Percentiles rank a stretch among this genome's conserved stretches.
phyloP scores from a whole-genome alignment of 2,888 invertebrate species.

The Chymomyza caudatula region DNA sequence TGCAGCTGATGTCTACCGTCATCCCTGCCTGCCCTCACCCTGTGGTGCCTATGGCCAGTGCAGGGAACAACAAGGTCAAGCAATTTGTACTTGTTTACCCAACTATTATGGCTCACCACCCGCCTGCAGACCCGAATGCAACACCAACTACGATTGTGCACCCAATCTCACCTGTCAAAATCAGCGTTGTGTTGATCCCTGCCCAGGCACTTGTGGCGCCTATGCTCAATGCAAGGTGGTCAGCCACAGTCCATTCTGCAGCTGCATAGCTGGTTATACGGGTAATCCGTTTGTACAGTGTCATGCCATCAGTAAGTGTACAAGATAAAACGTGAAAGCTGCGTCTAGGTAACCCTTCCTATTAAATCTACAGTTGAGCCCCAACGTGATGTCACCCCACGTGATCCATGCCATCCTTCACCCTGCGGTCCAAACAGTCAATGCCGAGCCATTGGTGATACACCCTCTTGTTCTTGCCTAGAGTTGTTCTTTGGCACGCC shows the following conservation, averaged over 20 bases:
- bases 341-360: background rate
- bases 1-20: conserved; percentile 78
- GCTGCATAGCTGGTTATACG: conserved; percentile 83
- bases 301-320: conserved; percentile 79
- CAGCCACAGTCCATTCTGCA: conserved; percentile 89
- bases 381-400: conserved; percentile 48
- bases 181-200: conserved; percentile 89
- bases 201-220: conserved; percentile 86
- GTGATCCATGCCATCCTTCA: conserved; percentile 79
- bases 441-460: conserved; percentile 80
- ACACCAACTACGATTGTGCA: conserved; percentile 87
- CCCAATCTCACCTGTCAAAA: conserved; percentile 87
- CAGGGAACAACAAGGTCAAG: conserved; percentile 83
- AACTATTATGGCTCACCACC: conserved; percentile 87
- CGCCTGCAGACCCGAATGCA: conserved; percentile 87
- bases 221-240: conserved; percentile 85
- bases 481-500: conserved; percentile 84
- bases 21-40: conserved; percentile 85
- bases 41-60: conserved; percentile 89
- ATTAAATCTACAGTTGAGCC: conserved; percentile 63
- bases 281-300: conserved; percentile 89
- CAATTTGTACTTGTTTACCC: conserved; percentile 87
- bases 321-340: background rate
- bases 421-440: conserved; percentile 81
- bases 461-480: conserved; percentile 87